phyloP scores from a whole-genome alignment of 2,797 vertebrate genomes.

The Strix occidentalis region DNA sequence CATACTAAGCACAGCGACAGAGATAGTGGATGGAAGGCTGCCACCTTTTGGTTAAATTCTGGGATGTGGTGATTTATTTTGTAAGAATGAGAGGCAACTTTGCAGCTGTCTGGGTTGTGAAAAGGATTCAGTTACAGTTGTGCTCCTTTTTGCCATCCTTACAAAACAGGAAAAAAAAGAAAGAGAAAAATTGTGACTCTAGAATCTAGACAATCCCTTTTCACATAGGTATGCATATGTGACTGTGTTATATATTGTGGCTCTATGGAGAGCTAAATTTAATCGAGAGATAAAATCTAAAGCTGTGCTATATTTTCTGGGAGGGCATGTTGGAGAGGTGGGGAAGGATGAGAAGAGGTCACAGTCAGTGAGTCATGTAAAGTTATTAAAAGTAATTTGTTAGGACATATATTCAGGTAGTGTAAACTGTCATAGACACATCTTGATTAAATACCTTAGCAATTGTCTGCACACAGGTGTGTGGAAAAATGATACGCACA shows the following conservation, averaged over 20 bases:
- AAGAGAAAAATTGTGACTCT: neutral
- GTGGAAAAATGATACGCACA: neutral
- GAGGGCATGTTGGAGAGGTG: neutral
- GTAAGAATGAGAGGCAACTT: neutral
- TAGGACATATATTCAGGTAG: neutral
- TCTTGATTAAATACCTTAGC: neutral
- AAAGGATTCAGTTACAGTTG: neutral
- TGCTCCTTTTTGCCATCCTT: neutral
- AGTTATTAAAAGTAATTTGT: neutral
- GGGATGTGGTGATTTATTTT: neutral
- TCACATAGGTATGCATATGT: neutral
- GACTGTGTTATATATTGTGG: neutral
- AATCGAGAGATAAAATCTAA: neutral
- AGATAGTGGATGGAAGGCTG: neutral
- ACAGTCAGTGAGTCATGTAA: neutral
- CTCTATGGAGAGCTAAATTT: neutral
- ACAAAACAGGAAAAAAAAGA: neutral
- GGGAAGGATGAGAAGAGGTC: neutral
- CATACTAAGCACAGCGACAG: neutral
- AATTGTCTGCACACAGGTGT: neutral
- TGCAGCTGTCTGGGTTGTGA: neutral
- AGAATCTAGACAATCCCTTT: neutral
- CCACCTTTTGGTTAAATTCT: slow-evolving; percentile 13
- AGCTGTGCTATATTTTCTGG: neutral
- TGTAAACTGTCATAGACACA: neutral